Evolutionary conservation across 1,140 invertebrate species (phyloP).

Genomic region (Drosophila saltans): DNA sequence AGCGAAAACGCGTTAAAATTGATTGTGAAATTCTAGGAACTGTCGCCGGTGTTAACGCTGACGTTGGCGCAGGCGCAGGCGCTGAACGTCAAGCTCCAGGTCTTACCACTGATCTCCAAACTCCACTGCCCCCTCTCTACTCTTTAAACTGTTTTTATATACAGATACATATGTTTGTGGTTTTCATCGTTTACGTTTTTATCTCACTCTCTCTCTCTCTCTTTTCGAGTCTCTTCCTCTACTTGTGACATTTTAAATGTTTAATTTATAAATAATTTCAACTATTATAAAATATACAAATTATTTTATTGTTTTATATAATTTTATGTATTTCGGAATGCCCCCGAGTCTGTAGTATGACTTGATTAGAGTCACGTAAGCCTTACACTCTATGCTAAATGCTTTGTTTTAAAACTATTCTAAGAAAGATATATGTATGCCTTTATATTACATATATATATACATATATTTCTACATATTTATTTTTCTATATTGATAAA

Average conservation of each 20-base stretch:
- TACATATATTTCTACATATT: too few relatives aligned
- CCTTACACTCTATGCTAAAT: slow-evolving; percentile 12
- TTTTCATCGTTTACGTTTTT: slow-evolving; percentile 11
- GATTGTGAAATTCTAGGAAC: slow-evolving; percentile 71
- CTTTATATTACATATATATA: not conserved
- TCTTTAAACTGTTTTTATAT: slow-evolving; percentile 15
- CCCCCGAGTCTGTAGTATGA: not conserved
- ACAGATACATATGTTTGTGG: slow-evolving; percentile 10
- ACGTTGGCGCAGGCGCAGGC: slow-evolving; percentile 16
- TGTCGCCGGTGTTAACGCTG: slow-evolving; percentile 35
- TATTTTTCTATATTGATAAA: not conserved
- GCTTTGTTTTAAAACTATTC: not conserved
- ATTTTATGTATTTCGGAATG: not conserved
- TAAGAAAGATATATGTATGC: not conserved
- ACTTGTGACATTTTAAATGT: slow-evolving; percentile 30
- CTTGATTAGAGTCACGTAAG: slow-evolving; percentile 35
- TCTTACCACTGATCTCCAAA: not conserved
- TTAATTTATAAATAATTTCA: slow-evolving; percentile 29
- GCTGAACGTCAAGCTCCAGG: slow-evolving; percentile 6
- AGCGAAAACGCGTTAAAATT: slow-evolving; percentile 53
- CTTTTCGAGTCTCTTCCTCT: slow-evolving; percentile 16
- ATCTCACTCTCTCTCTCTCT: not conserved
- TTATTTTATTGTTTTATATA: not conserved
- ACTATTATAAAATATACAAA: not conserved
- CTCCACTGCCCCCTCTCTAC: not conserved